Evolutionary conservation across 1,140 invertebrate genomes (phyloP).

Genomic region (Musca vetustissima): DNA sequence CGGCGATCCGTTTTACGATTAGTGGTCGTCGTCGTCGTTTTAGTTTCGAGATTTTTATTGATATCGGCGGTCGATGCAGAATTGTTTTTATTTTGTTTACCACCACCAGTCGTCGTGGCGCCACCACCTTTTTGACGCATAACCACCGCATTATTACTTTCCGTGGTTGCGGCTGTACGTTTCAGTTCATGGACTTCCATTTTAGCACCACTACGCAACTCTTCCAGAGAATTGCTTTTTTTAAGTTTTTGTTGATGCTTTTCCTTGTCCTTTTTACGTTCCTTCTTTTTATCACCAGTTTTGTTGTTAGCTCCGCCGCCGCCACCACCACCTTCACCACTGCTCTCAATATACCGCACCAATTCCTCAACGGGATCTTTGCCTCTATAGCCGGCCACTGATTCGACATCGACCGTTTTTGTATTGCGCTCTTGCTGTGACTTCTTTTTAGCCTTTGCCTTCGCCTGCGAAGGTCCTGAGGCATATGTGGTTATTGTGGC

Average conservation of each 20-base stretch:
- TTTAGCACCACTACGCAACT: constrained; percentile 59
- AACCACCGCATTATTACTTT: constrained; percentile 54
- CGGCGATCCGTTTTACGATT: constrained; percentile 58
- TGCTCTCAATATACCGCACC: constrained; percentile 57
- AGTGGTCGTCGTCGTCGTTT: constrained; percentile 29
- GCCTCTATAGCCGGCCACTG: constrained; percentile 62
- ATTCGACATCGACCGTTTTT: constrained; percentile 61
- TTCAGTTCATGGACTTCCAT: constrained; percentile 52
- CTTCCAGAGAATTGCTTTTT: constrained; percentile 68
- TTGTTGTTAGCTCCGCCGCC: constrained; percentile 14
- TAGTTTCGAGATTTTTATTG: constrained; percentile 26
- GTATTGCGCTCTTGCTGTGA: constrained; percentile 58
- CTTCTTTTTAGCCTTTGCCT: constrained; percentile 43
- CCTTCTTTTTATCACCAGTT: constrained; percentile 38
- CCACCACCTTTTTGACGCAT: constrained; percentile 50
- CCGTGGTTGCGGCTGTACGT: constrained; percentile 50
- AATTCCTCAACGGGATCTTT: constrained; percentile 60
- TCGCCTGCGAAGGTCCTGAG: constrained; percentile 30
- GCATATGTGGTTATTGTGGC: constrained; percentile 38
- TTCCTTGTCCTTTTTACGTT: constrained; percentile 40
- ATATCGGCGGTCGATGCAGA: constrained; percentile 28
- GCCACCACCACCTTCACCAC: constrained; percentile 27
- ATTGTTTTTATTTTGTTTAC: constrained; percentile 28
- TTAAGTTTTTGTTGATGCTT: constrained; percentile 58
- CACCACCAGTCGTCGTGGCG: neutral